A percentile compares a stretch with the other conserved stretches of the same genome.
Conservation (phyloP, 1,140 invertebrate species). For the Pygmarrhopalites habei region DNA sequence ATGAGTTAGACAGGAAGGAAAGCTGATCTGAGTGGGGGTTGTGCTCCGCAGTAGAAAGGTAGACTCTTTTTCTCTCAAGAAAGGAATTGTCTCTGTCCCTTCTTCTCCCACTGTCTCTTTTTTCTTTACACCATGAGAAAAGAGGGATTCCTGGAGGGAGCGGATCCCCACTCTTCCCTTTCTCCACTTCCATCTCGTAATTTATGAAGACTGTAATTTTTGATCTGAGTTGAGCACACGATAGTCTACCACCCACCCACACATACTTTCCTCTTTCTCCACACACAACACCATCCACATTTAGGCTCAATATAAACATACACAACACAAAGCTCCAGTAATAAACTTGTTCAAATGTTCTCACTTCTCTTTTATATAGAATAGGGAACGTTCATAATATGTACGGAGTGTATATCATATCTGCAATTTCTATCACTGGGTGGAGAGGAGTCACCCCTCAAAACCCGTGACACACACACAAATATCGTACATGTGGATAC, state of each 20-base stretch:
- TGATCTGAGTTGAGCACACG: constrained; percentile 8
- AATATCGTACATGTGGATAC: too few relatives aligned
- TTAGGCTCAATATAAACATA: too few relatives aligned
- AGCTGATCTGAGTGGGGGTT: constrained; percentile 22
- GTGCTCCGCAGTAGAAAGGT: too few relatives aligned
- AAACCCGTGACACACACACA: too few relatives aligned
- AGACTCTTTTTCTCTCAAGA: too few relatives aligned
- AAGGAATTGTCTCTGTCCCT: constrained; percentile 20
- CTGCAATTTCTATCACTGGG: too few relatives aligned
- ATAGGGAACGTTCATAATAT: too few relatives aligned
- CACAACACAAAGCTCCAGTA: not conserved
- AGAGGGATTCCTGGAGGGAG: not conserved
- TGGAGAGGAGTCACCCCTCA: too few relatives aligned
- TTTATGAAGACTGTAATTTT: constrained; percentile 16
- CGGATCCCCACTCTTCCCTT: constrained; percentile 1
- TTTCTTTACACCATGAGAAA: constrained; percentile 4
- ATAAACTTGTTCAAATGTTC: not conserved
- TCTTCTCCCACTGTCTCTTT: constrained; percentile 13
- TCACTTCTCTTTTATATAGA: too few relatives aligned
- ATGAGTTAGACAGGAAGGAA: constrained; percentile 33
- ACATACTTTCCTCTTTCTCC: too few relatives aligned
- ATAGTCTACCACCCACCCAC: not conserved
- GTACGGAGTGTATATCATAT: too few relatives aligned
- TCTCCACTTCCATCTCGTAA: constrained; percentile 10
- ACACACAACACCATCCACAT: too few relatives aligned